These are phyloP conservation scores for Phthorimaea operculella DNA, from an alignment of 1,140 invertebrate species.

Conservation along the genomic window DNA sequence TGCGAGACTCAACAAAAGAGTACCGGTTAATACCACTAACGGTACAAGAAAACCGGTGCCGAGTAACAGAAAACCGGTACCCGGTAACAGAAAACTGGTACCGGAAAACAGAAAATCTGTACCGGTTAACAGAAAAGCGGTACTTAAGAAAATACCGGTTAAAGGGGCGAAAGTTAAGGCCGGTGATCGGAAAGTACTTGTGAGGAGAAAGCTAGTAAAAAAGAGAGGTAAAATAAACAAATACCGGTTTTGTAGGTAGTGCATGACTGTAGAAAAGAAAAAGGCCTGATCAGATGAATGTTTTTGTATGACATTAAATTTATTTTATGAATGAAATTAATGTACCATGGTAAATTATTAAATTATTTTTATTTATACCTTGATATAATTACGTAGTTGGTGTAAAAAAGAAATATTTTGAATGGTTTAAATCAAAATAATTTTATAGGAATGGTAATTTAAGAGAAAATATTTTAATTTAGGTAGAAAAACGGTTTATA, in stretches of 20 bases:
- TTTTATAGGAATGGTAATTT: no score
- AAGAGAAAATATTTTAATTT: no score
- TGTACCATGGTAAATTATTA: background rate
- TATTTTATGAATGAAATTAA: no score
- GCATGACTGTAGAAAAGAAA: slow-evolving; percentile 11
- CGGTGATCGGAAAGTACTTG: slow-evolving; percentile 33
- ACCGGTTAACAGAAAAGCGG: background rate
- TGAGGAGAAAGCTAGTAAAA: slow-evolving; percentile 45
- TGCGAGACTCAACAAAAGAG: background rate
- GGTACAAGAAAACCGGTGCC: background rate
- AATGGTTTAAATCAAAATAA: no score
- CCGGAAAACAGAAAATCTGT: background rate
- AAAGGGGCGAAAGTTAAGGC: slow-evolving; percentile 16
- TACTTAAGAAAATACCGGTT: background rate
- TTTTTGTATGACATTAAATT: background rate
- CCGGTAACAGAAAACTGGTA: background rate
- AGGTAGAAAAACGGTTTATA: no score
- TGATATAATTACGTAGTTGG: no score
- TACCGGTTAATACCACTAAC: background rate
- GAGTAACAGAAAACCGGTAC: background rate
- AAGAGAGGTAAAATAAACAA: slow-evolving; percentile 40
- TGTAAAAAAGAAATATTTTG: no score
- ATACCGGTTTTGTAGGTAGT: slow-evolving; percentile 1
- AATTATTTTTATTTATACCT: background rate
- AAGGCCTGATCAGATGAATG: slow-evolving; percentile 4